Conservation (phyloP, 1,140 invertebrate genomes). For the Bombus consobrinus region DNA sequence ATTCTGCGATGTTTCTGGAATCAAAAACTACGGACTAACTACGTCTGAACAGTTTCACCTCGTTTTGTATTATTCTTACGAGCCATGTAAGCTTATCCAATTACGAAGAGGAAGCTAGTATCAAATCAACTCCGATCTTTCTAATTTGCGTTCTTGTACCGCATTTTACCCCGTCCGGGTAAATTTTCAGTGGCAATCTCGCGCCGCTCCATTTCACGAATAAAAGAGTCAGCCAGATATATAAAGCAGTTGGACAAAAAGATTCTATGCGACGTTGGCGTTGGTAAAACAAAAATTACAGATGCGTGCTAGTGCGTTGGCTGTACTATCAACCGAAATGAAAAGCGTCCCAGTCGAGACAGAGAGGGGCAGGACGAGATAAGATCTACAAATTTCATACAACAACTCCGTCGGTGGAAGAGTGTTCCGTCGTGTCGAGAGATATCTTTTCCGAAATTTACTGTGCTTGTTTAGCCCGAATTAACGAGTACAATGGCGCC, state of each 20-base stretch:
- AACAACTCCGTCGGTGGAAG: not conserved
- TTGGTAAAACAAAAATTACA: constrained; percentile 21
- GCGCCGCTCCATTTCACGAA: constrained; percentile 1
- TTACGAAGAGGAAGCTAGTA: not conserved
- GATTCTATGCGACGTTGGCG: not conserved
- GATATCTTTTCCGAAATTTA: constrained; percentile 41
- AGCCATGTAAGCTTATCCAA: not conserved
- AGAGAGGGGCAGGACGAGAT: not conserved
- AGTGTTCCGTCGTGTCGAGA: not conserved
- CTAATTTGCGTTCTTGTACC: not conserved
- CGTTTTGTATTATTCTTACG: not conserved
- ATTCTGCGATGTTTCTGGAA: too few relatives aligned
- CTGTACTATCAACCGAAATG: constrained; percentile 37
- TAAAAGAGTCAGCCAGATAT: not conserved
- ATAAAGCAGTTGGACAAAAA: constrained; percentile 33
- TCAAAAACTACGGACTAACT: too few relatives aligned
- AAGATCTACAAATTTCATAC: constrained; percentile 48
- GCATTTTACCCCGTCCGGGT: too few relatives aligned
- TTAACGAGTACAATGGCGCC: constrained; percentile 41
- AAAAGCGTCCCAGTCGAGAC: constrained; percentile 7
- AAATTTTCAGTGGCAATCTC: not conserved
- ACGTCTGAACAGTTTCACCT: too few relatives aligned
- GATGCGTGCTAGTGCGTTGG: not conserved
- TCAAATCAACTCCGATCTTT: not conserved
- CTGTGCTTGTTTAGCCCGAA: constrained; percentile 34